These are phyloP conservation scores for Urocitellus parryii DNA, from an alignment of 2,113 vertebrate species.

Conservation along the genomic window DNA sequence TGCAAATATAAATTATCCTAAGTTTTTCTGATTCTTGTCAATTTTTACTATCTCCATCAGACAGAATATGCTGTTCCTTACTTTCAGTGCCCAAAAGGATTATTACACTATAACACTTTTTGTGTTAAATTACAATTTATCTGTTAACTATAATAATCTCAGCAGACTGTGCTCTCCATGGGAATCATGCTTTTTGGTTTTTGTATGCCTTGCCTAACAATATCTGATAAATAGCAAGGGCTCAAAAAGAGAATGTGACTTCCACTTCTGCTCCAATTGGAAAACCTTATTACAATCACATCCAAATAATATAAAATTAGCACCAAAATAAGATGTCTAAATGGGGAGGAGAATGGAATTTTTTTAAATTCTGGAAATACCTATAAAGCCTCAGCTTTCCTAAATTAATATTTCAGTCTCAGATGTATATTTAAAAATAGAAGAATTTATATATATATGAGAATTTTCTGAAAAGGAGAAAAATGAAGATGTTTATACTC, in stretches of 20 bases:
- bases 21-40: background rate
- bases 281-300: background rate
- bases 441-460: background rate
- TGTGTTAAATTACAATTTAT: background rate
- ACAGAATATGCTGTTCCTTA: background rate
- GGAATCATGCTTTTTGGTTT: background rate
- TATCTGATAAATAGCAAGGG: background rate
- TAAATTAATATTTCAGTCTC: slow-evolving; percentile 36
- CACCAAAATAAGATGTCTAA: slow-evolving; percentile 36
- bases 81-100: background rate
- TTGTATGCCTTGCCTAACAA: background rate
- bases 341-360: background rate
- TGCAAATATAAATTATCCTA: background rate
- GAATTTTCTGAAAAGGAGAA: slow-evolving; percentile 44
- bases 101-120: background rate
- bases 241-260: background rate
- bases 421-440: slow-evolving; percentile 52
- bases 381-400: slow-evolving; percentile 35
- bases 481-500: background rate
- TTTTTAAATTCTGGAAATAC: slow-evolving; percentile 19
- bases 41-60: background rate
- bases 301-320: slow-evolving; percentile 12
- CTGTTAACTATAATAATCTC: background rate
- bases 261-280: background rate
- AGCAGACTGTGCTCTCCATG: background rate